A percentile compares a stretch with the other conserved stretches of the same genome.
phyloP scores from a whole-genome alignment of 2,113 vertebrate species.

The Notiomystis cincta region DNA sequence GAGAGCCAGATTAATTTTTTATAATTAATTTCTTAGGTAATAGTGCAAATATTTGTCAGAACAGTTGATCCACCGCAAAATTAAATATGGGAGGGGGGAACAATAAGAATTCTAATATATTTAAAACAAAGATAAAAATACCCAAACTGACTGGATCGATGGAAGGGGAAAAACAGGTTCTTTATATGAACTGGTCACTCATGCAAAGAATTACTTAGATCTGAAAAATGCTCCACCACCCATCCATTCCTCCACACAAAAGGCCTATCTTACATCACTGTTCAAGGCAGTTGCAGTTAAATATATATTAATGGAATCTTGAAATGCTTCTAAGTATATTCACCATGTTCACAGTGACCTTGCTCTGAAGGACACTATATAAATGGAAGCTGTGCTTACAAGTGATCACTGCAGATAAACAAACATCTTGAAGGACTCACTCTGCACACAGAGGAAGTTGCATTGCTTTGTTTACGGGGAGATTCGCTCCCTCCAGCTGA shows the following conservation, averaged over 20 bases:
- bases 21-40: slow-evolving; percentile 8
- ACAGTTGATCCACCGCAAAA: background rate
- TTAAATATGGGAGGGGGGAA: background rate
- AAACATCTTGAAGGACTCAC: background rate
- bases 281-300: background rate
- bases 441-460: background rate
- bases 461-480: background rate
- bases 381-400: slow-evolving; percentile 12
- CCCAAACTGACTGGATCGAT: background rate
- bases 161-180: background rate
- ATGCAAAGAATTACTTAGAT: background rate
- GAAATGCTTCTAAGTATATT: background rate
- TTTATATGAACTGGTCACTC: background rate
- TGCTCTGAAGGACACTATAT: background rate
- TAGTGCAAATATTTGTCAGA: slow-evolving; percentile 29
- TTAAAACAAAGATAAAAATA: background rate
- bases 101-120: background rate
- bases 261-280: background rate
- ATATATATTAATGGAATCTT: background rate
- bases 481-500: background rate
- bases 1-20: slow-evolving; percentile 15
- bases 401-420: background rate
- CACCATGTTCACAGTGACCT: background rate
- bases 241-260: background rate
- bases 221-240: background rate